phyloP scores from a whole-genome alignment of 1,140 invertebrate species.

The Caenorhabditis remanei region DNA sequence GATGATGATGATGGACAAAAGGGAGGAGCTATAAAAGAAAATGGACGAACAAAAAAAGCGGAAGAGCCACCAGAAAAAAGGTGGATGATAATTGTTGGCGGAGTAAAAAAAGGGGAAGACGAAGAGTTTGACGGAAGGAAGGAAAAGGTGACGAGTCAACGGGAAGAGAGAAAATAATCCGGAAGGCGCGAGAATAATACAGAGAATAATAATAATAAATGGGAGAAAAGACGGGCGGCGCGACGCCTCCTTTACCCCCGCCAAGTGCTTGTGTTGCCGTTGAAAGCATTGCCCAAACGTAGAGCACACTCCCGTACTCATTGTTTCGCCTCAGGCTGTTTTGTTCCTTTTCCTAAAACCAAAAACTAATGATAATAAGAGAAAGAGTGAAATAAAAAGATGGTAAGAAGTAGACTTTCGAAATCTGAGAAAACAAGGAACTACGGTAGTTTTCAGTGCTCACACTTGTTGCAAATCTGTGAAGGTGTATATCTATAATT shows the following conservation, averaged over 20 bases:
- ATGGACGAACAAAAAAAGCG: conserved; percentile 28
- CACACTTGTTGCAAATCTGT: background rate
- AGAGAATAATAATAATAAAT: conserved; percentile 50
- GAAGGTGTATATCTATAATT: conserved; percentile 45
- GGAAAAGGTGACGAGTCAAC: conserved; percentile 7
- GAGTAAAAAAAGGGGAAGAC: background rate
- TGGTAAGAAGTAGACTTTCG: background rate
- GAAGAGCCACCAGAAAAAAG: background rate
- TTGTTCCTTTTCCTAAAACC: background rate
- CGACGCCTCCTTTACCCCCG: conserved; percentile 25
- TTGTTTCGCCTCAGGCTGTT: conserved; percentile 51
- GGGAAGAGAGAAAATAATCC: conserved; percentile 38
- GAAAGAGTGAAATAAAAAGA: background rate
- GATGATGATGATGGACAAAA: background rate
- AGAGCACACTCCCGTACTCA: conserved; percentile 15
- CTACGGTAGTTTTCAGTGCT: background rate
- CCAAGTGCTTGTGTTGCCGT: conserved; percentile 41
- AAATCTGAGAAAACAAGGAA: background rate
- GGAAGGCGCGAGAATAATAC: conserved; percentile 44
- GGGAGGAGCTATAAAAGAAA: background rate
- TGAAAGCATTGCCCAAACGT: conserved; percentile 12
- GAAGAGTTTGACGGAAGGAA: conserved; percentile 8
- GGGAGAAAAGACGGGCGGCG: background rate
- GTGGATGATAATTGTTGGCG: conserved; percentile 15
- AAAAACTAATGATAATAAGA: conserved; percentile 6